A percentile compares a stretch with the other conserved stretches of the same genome.
phyloP scores from a whole-genome alignment of 2,797 vertebrate genomes.

The Cetoscarus ocellatus region DNA sequence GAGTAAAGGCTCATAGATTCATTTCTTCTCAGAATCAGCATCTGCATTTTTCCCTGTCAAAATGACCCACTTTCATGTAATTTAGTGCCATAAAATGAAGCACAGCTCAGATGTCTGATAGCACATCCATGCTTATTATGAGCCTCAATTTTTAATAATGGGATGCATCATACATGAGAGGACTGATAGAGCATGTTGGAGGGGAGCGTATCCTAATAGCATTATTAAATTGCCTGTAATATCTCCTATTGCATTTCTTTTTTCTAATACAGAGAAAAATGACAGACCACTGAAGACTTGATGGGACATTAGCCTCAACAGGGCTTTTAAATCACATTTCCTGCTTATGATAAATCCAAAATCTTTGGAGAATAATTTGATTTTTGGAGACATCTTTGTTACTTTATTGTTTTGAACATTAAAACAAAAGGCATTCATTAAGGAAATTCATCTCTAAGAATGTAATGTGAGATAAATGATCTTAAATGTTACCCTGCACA shows the following conservation, averaged over 20 bases:
- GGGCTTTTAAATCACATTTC: not conserved
- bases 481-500: no score
- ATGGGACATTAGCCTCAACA: not conserved
- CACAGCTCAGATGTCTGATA: slow-evolving; percentile 34
- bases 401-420: no score
- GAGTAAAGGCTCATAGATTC: not conserved
- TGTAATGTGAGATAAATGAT: no score
- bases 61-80: slow-evolving; percentile 43
- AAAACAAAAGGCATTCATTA: no score
- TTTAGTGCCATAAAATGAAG: slow-evolving; percentile 24
- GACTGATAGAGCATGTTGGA: slow-evolving; percentile 8
- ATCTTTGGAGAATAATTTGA: not conserved
- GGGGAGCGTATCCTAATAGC: not conserved
- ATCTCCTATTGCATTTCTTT: slow-evolving; percentile 4
- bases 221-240: slow-evolving; percentile 6
- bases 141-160: slow-evolving; percentile 41
- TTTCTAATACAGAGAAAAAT: slow-evolving; percentile 3
- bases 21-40: not conserved
- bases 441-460: no score
- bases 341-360: not conserved
- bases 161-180: slow-evolving; percentile 27
- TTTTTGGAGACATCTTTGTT: not conserved
- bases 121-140: slow-evolving; percentile 20
- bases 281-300: not conserved
- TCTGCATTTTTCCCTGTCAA: not conserved